Conservation (phyloP, 2,888 invertebrate species). For the Mactromeris polynyma region DNA sequence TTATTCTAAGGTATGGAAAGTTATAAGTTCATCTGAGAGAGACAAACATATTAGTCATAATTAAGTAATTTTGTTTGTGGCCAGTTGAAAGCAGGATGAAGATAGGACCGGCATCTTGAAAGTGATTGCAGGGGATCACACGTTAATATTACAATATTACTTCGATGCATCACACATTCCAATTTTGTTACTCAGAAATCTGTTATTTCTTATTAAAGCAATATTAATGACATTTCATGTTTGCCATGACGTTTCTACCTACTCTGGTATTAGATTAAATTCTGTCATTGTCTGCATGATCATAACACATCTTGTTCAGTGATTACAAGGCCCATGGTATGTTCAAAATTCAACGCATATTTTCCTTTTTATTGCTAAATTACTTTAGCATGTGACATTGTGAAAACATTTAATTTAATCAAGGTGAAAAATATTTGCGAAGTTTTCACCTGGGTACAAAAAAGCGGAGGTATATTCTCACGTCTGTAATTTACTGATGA, state of each 20-base stretch:
- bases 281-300: background rate
- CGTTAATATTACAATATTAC: background rate
- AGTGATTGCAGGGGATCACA: too few relatives aligned
- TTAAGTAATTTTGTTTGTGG: too few relatives aligned
- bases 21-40: too few relatives aligned
- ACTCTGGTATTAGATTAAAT: background rate
- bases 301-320: background rate
- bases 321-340: background rate
- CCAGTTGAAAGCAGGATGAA: too few relatives aligned
- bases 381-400: background rate
- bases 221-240: background rate
- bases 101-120: too few relatives aligned
- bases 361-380: background rate
- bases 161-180: background rate
- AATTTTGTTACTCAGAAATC: background rate
- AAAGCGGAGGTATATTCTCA: background rate
- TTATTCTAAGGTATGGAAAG: too few relatives aligned
- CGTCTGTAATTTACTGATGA: background rate
- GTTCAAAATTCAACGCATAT: background rate
- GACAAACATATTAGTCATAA: too few relatives aligned
- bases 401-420: background rate
- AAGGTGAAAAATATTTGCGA: background rate
- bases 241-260: background rate
- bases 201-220: background rate
- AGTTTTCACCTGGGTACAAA: background rate